These are phyloP conservation scores for Pelosia muscerda DNA, from an alignment of 2,888 invertebrate genomes.

Conservation along the genomic window DNA sequence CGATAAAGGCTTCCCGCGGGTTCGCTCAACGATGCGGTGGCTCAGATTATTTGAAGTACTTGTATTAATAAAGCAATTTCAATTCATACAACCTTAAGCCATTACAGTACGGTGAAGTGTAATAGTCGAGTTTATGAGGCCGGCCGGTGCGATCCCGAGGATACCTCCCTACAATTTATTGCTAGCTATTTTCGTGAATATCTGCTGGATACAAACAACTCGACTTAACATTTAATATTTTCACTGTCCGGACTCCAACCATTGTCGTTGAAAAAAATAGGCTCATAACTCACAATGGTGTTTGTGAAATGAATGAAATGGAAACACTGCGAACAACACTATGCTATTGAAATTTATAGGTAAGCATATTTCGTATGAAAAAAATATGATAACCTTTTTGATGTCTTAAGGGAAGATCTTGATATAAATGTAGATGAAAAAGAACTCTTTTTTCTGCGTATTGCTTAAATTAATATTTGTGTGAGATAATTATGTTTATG, in stretches of 20 bases:
- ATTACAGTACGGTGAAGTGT: conserved; percentile 57
- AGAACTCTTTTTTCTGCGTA: not conserved
- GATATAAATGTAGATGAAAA: not conserved
- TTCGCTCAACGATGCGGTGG: conserved; percentile 38
- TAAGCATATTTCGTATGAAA: conserved; percentile 13
- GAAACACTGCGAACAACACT: conserved; percentile 17
- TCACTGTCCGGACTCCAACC: conserved; percentile 26
- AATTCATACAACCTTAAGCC: conserved; percentile 61
- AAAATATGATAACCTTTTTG: not conserved
- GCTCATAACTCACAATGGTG: conserved; percentile 40
- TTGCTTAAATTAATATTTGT: not conserved
- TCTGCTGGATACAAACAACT: conserved; percentile 38
- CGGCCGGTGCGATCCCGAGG: conserved; percentile 37
- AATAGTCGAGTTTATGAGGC: conserved; percentile 54
- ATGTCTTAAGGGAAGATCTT: not conserved
- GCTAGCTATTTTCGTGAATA: conserved; percentile 55
- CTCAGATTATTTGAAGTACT: conserved; percentile 51
- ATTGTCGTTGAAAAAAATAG: conserved; percentile 42
- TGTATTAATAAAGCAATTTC: conserved; percentile 64
- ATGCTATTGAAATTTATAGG: conserved; percentile 14
- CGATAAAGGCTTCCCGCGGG: conserved; percentile 34
- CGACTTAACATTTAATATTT: conserved; percentile 46
- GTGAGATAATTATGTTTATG: not conserved
- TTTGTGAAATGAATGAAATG: conserved; percentile 36
- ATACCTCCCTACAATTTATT: conserved; percentile 57